Evolutionary conservation across 1,140 invertebrate genomes (phyloP), one percentile per base, ranked within the genome.

Genomic region (Asbolus verrucosus): DNA sequence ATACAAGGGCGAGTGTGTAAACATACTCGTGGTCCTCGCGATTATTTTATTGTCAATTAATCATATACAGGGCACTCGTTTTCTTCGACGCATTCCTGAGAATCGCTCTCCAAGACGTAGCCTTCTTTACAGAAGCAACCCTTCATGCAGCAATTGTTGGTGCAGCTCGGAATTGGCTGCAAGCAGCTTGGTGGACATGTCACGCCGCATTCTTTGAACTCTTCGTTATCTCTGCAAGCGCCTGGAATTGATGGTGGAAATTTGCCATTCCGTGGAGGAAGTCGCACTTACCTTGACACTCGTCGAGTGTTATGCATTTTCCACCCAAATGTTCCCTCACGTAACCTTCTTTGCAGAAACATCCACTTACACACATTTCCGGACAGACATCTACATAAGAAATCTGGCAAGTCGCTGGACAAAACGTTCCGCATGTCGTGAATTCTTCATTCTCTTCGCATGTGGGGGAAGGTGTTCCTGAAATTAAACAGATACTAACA

Each of bases 1-100:
- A 63, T 63, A 63, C 31, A 39, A 41, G 59, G 36, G 46, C 46
- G 46, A 54, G 46, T 54, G 46, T 54, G 46, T 54, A 54, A 54
- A 54, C 46, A 54, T 27, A 54, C 46, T 54, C 27, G 46, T 54
- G n/a, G n/a, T n/a, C n/a, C n/a, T n/a, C n/a, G n/a, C n/a, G n/a
- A n/a, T n/a, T n/a, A n/a, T n/a, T n/a, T n/a, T n/a, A n/a, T n/a
- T n/a, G n/a, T n/a, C n/a, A n/a, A n/a, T n/a, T n/a, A n/a, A n/a
- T n/a, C n/a, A n/a, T 27, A 27, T 8, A 27, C 24, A 27, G 33
- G 33, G n/a, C 33, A 36, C 2, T 9, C 4, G 2, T 36, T n/a
- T 11, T 4, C 6, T 36, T 4, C n/a, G 33, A 36, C 33, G 33
- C 33, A 36, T 2, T 36, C n/a, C n/a, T 36, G 33, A 4, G 33